phyloP scores from a whole-genome alignment of 2,888 invertebrate genomes.

The Pterostichus madidus region DNA sequence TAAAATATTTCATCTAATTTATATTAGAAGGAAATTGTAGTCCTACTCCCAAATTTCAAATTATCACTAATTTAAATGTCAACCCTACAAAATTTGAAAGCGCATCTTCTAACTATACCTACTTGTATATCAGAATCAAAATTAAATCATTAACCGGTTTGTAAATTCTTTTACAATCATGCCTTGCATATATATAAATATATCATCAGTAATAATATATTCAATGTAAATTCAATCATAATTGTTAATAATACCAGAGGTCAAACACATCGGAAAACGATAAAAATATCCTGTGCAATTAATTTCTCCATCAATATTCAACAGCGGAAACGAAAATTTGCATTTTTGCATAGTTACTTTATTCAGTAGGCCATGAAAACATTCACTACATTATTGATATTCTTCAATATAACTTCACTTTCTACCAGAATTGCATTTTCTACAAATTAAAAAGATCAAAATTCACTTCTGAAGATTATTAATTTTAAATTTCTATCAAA shows the following conservation, averaged over 20 bases:
- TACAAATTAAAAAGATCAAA: slow-evolving; percentile 1
- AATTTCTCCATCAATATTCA: slow-evolving; percentile 6
- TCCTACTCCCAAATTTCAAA: too few species aligned
- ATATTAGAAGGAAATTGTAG: too few species aligned
- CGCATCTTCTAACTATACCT: too few species aligned
- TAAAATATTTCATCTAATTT: too few species aligned
- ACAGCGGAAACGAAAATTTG: slow-evolving; percentile 30
- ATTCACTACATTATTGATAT: background rate
- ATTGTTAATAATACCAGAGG: background rate
- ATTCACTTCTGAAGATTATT: too few species aligned
- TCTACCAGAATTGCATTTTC: too few species aligned
- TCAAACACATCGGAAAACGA: slow-evolving; percentile 29
- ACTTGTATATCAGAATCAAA: too few species aligned
- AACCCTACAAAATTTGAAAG: too few species aligned
- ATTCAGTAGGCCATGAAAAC: slow-evolving; percentile 39
- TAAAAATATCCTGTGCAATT: slow-evolving; percentile 35
- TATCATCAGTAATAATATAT: background rate
- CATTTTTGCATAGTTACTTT: slow-evolving; percentile 24
- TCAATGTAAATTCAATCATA: slow-evolving; percentile 23
- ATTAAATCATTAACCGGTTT: too few species aligned
- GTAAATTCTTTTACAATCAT: too few species aligned
- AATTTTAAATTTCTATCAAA: background rate
- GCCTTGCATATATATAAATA: background rate
- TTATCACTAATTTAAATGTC: too few species aligned
- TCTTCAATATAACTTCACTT: background rate